A percentile compares a stretch with the other conserved stretches of the same genome.
Conservation (phyloP, 2,888 invertebrate genomes). For the Podabrus alpinus region DNA sequence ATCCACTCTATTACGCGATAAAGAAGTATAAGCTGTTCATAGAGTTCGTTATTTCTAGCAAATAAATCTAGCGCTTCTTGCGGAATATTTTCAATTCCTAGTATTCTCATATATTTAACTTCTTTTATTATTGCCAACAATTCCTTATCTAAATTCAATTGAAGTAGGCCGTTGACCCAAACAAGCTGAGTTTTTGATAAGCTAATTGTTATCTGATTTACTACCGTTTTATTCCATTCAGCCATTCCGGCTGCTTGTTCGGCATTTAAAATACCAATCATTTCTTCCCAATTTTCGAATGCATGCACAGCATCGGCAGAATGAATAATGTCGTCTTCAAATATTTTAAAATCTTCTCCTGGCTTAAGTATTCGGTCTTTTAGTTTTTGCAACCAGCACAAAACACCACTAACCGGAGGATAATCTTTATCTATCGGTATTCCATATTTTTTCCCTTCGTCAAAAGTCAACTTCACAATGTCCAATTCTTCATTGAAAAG, state of each 20-base stretch:
- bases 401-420: conserved; percentile 75
- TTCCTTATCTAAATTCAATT: conserved; percentile 71
- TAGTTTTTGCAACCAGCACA: conserved; percentile 72
- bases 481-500: conserved; percentile 70
- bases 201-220: conserved; percentile 65
- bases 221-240: conserved; percentile 72
- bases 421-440: conserved; percentile 68
- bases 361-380: conserved; percentile 63
- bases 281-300: conserved; percentile 67
- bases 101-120: conserved; percentile 71
- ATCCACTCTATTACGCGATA: conserved; percentile 75
- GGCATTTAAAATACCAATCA: conserved; percentile 66
- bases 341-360: conserved; percentile 63
- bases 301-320: conserved; percentile 61
- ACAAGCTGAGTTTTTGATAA: conserved; percentile 66
- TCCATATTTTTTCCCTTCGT: conserved; percentile 60
- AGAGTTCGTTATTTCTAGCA: conserved; percentile 70
- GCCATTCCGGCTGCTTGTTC: conserved; percentile 67
- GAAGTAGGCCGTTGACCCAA: conserved; percentile 59
- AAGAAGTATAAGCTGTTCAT: conserved; percentile 52
- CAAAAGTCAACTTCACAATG: conserved; percentile 66
- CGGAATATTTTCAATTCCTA: conserved; percentile 60
- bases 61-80: conserved; percentile 67
- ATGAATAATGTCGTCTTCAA: conserved; percentile 67
- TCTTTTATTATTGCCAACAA: conserved; percentile 76